Percentiles rank a stretch among this genome's conserved stretches.
These are phyloP conservation scores for Micromussa lordhowensis DNA, from an alignment of 92 coral and sea anemone genomes.

Conservation along the genomic window DNA sequence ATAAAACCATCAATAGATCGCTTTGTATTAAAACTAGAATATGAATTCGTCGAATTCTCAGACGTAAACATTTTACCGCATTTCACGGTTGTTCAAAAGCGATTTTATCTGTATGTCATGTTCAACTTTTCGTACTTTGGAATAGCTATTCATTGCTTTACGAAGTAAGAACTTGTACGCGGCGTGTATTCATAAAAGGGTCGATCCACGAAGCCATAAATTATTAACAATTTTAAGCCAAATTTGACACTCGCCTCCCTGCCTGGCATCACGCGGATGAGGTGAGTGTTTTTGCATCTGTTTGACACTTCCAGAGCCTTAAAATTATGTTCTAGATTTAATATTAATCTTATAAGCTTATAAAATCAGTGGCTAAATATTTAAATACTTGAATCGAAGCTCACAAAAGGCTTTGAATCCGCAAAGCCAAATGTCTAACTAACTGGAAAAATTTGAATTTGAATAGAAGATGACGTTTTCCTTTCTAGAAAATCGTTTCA, in stretches of 20 bases:
- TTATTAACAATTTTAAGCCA: slow-evolving; percentile 16
- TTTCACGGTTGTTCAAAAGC: background rate
- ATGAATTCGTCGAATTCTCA: slow-evolving; percentile 24
- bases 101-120: background rate
- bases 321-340: too few species aligned
- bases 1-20: slow-evolving; percentile 32
- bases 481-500: background rate
- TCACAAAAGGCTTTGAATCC: background rate
- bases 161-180: background rate
- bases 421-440: background rate
- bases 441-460: background rate
- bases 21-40: slow-evolving; percentile 5
- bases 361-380: background rate
- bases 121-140: background rate
- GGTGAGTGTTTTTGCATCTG: slow-evolving; percentile 14
- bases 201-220: slow-evolving; percentile 41
- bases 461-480: background rate
- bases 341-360: background rate
- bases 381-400: background rate
- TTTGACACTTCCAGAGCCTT: too few species aligned
- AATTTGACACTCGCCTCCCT: slow-evolving; percentile 9
- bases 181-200: slow-evolving; percentile 22
- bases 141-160: background rate
- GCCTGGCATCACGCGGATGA: slow-evolving; percentile 6
- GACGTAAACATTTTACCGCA: slow-evolving; percentile 41